Base-by-base conservation (phyloP, 2,888 invertebrate species). In the Hoplodrina blanda region DNA sequence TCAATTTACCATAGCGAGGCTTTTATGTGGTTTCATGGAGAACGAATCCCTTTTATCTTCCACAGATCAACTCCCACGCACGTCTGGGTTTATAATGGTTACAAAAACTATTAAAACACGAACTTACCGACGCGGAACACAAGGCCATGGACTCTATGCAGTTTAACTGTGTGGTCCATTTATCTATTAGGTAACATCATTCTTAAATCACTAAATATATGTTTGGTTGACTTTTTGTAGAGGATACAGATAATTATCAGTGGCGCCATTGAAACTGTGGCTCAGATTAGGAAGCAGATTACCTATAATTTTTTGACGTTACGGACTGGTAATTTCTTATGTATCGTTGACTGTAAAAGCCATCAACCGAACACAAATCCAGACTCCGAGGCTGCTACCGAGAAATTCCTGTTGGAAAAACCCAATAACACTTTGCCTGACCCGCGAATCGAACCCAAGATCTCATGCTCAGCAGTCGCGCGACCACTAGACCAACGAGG, bases 21-120 rank as follows among this genome's bases (percentile, higher is more conserved):
- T 59, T 80, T 70, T 56, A 80, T 60, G 60, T 63, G 57, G 19
- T 62, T 76, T 68, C 30, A 69, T 60, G 68, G 64, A 46, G 57
- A 76, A 77, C 62, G n/a, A 78, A 77, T 56, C 62, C 69, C 71
- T 72, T 77, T 72, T 84, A 84, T 81, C 82, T 73, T 25, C 65
- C 15, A 74, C 66, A 77, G 69, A 84, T 83, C 79, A 81, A 77
- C 80, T 84, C 83, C 81, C 85, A 83, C 83, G 81, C 76, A 75
- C 8, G 72, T 74, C 70, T 74, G 68, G 52, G 4, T 67, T 49
- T 71, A 70, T 67, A 82, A 82, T 82, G 60, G 76, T 55, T 62
- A 84, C 59, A 77, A 78, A 72, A 84, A 73, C 74, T 69, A 81
- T 77, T 73, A 81, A 76, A 76, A 69, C 62, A 61, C 60, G 69